Conservation (phyloP, 2,888 invertebrate genomes). For the Hoplodrina blanda region DNA sequence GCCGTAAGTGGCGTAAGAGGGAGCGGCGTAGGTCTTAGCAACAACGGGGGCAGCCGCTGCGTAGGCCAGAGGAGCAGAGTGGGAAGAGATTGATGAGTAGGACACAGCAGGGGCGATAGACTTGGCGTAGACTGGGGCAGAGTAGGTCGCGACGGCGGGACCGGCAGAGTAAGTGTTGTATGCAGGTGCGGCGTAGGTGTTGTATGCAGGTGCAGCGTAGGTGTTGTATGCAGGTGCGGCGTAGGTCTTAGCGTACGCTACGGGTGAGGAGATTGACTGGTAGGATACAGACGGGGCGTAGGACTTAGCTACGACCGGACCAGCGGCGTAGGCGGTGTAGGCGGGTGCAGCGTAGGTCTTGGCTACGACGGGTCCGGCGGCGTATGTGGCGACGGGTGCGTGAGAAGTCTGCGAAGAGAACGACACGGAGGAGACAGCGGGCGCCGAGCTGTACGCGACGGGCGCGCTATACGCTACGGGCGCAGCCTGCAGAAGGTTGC, state of each 20-base stretch:
- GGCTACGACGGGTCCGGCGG: conserved; percentile 74
- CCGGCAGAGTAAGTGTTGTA: conserved; percentile 76
- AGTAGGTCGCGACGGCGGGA: conserved; percentile 66
- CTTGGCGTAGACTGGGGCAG: conserved; percentile 76
- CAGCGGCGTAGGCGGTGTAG: conserved; percentile 68
- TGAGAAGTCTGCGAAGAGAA: conserved; percentile 58
- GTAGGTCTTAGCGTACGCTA: conserved; percentile 68
- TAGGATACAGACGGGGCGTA: conserved; percentile 71
- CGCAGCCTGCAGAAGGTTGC: conserved; percentile 84
- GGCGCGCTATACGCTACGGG: conserved; percentile 82
- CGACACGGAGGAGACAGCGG: conserved; percentile 70
- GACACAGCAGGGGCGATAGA: conserved; percentile 76
- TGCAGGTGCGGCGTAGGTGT: conserved; percentile 75
- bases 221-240: conserved; percentile 1
- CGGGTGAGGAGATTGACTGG: conserved; percentile 70
- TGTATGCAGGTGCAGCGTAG: conserved; percentile 74
- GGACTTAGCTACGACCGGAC: conserved; percentile 65
- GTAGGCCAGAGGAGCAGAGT: conserved; percentile 65
- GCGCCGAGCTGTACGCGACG: conserved; percentile 80
- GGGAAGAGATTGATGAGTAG: conserved; percentile 75
- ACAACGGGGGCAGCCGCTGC: conserved; percentile 79
- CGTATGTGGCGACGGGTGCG: conserved; percentile 67
- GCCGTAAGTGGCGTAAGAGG: conserved; percentile 71
- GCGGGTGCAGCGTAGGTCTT: conserved; percentile 78
- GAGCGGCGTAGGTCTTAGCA: conserved; percentile 62